A percentile compares a stretch with the other conserved stretches of the same genome.
Evolutionary conservation across 2,888 invertebrate genomes (phyloP).

Genomic region (Gastracanthus pulcherrimus): DNA sequence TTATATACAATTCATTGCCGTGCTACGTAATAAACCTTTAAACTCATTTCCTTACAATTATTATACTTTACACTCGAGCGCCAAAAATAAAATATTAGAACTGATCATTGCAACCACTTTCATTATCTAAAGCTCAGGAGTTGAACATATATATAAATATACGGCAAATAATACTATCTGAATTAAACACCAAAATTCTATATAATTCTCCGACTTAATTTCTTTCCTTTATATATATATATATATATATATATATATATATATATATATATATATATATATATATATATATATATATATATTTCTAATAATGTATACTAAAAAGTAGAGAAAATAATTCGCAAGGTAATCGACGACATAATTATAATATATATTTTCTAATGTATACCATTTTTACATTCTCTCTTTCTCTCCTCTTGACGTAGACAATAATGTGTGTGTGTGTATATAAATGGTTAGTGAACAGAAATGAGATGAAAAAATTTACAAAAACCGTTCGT

Average conservation of each 20-base stretch:
- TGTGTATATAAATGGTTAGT: slow-evolving; percentile 53
- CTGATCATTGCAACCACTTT: slow-evolving; percentile 50
- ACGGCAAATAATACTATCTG: slow-evolving; percentile 55
- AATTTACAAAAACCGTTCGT: slow-evolving; percentile 51
- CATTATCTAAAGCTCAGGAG: slow-evolving; percentile 48
- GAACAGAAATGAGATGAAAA: slow-evolving; percentile 51
- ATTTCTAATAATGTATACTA: slow-evolving; percentile 40
- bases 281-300: slow-evolving; percentile 39
- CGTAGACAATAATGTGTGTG: slow-evolving; percentile 41
- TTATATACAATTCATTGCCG: slow-evolving; percentile 56
- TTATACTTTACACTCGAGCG: slow-evolving; percentile 52
- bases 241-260: too few relatives aligned
- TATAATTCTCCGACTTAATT: slow-evolving; percentile 25
- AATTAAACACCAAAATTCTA: slow-evolving; percentile 51
- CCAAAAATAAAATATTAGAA: slow-evolving; percentile 45
- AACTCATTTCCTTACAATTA: slow-evolving; percentile 48
- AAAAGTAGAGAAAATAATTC: slow-evolving; percentile 54
- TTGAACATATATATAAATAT: slow-evolving; percentile 41
- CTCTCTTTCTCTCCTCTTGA: slow-evolving; percentile 14
- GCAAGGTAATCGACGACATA: slow-evolving; percentile 49
- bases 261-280: slow-evolving; percentile 37
- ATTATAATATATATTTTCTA: slow-evolving; percentile 50
- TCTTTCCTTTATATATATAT: slow-evolving; percentile 16
- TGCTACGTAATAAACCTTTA: slow-evolving; percentile 44
- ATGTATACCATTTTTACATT: slow-evolving; percentile 48